Evolutionary conservation across 2,797 vertebrate species (phyloP), one percentile per base, ranked within the genome.

Genomic region (Phoebastria nigripes): DNA sequence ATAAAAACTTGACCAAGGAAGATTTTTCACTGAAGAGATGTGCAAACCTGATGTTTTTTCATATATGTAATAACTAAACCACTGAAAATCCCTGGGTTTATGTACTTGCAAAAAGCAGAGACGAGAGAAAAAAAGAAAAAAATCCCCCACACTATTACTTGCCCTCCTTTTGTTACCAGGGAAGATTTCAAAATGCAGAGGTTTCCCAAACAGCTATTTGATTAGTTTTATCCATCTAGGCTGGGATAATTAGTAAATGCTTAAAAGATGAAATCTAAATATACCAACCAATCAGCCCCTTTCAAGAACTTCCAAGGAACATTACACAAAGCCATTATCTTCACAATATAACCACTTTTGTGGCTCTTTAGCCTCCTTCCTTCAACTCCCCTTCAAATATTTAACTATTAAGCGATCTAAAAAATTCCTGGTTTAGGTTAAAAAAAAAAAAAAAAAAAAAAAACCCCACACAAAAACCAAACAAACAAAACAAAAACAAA

Each of bases 241-340:
- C 93, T 91, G 81, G 76, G 93, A 84, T 97, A 97, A 98, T 98
- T 97, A 98, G 88, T 94, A 96, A 97, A 97, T 83, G 96, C 96
- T 96, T 97, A 79, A 95, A 95, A 97, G 96, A 97, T 96, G 97
- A 97, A 96, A 97, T 97, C 97, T 97, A 97, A 97, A 97, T 96
- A 97, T 86, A 96, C 95, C 93, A 83, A 97, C 97, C 97, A 96
- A 97, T 96, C 96, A 89, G 82, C 61, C 92, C 94, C 90, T 91
- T 93, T 94, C 92, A 78, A 90, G 94, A 96, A 95, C 91, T 95
- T 96, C 90, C 90, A 92, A 82, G 70, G 95, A 97, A 97, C 96
- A 91, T 93, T 83, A 65, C 61, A 67, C 90, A 94, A 94, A 90
- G 80, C 89, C 96, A 97, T 96, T 95, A 97, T 94, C 94, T 77